These are phyloP conservation scores for Luehdorfia chinensis DNA, from an alignment of 1,140 invertebrate genomes.

Conservation along the genomic window DNA sequence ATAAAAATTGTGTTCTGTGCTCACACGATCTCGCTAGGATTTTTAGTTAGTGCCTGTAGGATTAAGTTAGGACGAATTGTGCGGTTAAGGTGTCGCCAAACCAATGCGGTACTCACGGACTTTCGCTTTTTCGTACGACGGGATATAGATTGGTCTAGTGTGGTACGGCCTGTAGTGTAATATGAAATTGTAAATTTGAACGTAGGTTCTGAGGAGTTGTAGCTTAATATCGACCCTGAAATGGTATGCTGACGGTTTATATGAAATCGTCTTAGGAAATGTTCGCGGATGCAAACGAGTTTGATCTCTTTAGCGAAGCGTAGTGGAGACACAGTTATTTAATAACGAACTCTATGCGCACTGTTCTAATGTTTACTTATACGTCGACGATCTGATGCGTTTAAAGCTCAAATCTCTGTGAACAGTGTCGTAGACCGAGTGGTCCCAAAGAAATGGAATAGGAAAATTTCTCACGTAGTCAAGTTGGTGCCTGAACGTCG, in stretches of 20 bases:
- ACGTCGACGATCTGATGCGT: no score
- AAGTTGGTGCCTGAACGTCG: slow-evolving; percentile 69
- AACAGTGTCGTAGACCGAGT: slow-evolving; percentile 25
- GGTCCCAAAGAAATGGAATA: slow-evolving; percentile 52
- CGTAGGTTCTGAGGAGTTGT: slow-evolving; percentile 4
- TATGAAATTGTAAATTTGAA: slow-evolving; percentile 8
- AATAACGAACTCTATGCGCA: slow-evolving; percentile 8
- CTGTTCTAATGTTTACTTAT: neutral
- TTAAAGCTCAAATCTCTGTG: neutral
- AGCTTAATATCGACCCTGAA: slow-evolving; percentile 2
- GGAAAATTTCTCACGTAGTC: slow-evolving; percentile 66
- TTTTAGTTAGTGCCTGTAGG: slow-evolving; percentile 72
- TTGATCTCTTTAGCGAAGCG: neutral
- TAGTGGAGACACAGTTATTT: neutral
- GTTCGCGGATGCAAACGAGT: slow-evolving; percentile 4
- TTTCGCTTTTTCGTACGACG: slow-evolving; percentile 26
- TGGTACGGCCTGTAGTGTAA: slow-evolving; percentile 10
- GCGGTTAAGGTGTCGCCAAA: slow-evolving; percentile 33
- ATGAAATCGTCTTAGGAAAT: neutral
- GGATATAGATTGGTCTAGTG: slow-evolving; percentile 7
- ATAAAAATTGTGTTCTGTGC: slow-evolving; percentile 70
- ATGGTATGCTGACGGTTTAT: no score
- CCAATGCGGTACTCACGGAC: slow-evolving; percentile 28
- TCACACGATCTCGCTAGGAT: slow-evolving; percentile 75
- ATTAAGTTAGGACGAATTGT: slow-evolving; percentile 64